Conservation (phyloP, 2,888 invertebrate species). For the Callinectes sapidus region DNA sequence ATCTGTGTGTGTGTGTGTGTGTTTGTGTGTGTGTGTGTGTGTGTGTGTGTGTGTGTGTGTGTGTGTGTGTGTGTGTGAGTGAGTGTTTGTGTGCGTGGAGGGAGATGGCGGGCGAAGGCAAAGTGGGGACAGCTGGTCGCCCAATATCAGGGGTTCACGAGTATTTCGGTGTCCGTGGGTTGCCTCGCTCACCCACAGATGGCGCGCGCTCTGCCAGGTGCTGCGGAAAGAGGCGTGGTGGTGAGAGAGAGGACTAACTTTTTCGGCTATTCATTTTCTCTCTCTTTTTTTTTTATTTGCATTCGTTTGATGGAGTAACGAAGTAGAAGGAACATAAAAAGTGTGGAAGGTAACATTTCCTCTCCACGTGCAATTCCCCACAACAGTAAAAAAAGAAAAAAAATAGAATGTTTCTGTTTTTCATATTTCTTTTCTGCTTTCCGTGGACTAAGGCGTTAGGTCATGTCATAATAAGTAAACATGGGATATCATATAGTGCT, state of each 20-base stretch:
- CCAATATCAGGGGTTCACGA: slow-evolving; percentile 18
- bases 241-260: not conserved
- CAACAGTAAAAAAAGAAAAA: not conserved
- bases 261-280: not conserved
- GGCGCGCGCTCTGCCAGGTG: slow-evolving; percentile 31
- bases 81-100: not conserved
- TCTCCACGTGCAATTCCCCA: not conserved
- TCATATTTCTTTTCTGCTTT: not conserved
- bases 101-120: not conserved
- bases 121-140: not conserved
- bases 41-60: not conserved
- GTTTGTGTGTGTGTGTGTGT: not conserved
- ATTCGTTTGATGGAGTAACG: slow-evolving; percentile 9
- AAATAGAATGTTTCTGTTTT: not conserved
- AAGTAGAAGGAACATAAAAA: not conserved
- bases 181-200: not conserved
- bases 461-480: not conserved
- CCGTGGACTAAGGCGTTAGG: not conserved
- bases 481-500: not conserved
- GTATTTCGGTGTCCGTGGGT: not conserved
- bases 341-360: not conserved
- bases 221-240: not conserved
- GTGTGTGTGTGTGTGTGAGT: not conserved
- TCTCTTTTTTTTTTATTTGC: too few species aligned
- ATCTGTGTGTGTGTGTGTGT: not conserved